phyloP scores from a whole-genome alignment of 2,888 invertebrate genomes.

The Idaea dimidiata region DNA sequence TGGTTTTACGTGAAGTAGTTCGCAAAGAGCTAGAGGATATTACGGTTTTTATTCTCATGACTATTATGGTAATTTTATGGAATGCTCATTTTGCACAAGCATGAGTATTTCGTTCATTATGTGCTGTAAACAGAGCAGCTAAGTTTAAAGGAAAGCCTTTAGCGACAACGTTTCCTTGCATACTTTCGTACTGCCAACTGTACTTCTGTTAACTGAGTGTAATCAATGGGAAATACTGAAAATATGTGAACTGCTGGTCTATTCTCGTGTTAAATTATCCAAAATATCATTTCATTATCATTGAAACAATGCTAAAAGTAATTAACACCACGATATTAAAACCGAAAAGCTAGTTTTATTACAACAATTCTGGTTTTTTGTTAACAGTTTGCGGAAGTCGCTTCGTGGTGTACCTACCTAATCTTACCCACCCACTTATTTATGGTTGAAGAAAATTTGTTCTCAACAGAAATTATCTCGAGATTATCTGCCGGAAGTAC shows the following conservation, averaged over 20 bases:
- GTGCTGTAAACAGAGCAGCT: not conserved
- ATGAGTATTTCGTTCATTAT: not conserved
- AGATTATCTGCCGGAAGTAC: not conserved
- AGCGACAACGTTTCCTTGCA: not conserved
- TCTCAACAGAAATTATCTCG: not conserved
- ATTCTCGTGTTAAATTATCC: too few relatives aligned
- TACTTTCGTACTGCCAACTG: too few relatives aligned
- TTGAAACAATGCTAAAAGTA: too few relatives aligned
- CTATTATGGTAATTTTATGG: conserved; percentile 1
- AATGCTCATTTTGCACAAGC: conserved; percentile 1
- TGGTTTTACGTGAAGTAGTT: not conserved
- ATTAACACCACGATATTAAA: too few relatives aligned
- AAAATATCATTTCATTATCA: too few relatives aligned
- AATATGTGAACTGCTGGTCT: too few relatives aligned
- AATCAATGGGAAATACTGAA: too few relatives aligned
- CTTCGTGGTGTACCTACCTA: not conserved
- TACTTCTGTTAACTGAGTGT: too few relatives aligned
- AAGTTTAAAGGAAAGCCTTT: not conserved
- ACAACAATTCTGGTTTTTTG: too few relatives aligned
- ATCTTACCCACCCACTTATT: not conserved
- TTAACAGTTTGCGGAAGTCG: not conserved
- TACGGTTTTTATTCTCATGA: conserved; percentile 1
- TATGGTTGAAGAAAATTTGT: not conserved
- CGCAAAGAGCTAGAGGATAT: not conserved
- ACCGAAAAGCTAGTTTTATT: too few relatives aligned